phyloP scores from a whole-genome alignment of 2,888 invertebrate species.

The Parapristionchus giblindavisi region DNA sequence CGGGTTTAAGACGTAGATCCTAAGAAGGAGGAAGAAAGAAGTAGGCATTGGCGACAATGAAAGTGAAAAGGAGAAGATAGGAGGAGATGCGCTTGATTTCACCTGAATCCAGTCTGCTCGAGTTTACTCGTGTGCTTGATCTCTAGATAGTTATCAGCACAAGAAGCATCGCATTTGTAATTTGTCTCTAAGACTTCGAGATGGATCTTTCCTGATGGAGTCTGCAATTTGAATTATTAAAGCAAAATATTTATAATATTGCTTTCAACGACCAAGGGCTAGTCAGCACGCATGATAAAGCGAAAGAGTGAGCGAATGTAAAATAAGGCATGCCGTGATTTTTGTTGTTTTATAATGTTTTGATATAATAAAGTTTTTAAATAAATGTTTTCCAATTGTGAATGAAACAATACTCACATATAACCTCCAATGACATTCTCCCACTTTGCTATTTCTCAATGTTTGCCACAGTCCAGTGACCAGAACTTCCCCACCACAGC shows the following conservation, averaged over 20 bases:
- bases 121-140: slow-evolving; percentile 52
- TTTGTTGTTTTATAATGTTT: background rate
- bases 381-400: background rate
- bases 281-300: background rate
- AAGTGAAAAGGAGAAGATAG: background rate
- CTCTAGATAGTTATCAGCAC: slow-evolving; percentile 56
- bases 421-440: slow-evolving; percentile 53
- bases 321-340: background rate
- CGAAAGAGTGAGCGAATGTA: background rate
- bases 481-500: slow-evolving; percentile 55
- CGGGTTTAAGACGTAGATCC: slow-evolving; percentile 12
- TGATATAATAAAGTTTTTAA: background rate
- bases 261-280: background rate
- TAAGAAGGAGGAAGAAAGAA: background rate
- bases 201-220: slow-evolving; percentile 48
- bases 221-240: slow-evolving; percentile 38
- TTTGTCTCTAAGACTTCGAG: slow-evolving; percentile 55
- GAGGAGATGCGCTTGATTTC: background rate
- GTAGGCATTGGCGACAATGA: too few species aligned
- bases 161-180: slow-evolving; percentile 55
- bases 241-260: background rate
- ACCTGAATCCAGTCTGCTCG: slow-evolving; percentile 59
- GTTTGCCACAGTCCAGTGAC: slow-evolving; percentile 51
- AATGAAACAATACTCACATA: slow-evolving; percentile 40
- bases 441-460: slow-evolving; percentile 45